phyloP scores from a whole-genome alignment of 1,140 invertebrate species.

The Araneus ventricosus region DNA sequence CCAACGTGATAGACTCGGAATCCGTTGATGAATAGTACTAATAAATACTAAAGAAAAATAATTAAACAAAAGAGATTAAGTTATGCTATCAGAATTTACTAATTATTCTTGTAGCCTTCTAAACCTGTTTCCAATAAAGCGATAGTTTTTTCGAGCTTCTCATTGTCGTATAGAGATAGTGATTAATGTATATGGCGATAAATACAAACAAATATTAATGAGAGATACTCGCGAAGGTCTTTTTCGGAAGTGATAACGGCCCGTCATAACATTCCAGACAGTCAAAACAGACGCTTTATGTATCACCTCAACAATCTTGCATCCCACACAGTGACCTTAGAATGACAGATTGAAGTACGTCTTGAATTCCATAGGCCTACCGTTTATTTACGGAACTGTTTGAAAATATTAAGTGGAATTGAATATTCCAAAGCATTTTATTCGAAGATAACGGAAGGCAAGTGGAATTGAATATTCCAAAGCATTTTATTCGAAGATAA shows the following conservation, averaged over 20 bases:
- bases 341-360: background rate
- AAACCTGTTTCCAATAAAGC: too few species aligned
- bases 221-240: background rate
- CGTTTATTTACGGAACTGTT: background rate
- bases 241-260: too few species aligned
- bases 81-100: too few species aligned
- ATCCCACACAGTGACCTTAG: background rate
- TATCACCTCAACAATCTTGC: background rate
- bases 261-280: background rate
- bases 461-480: background rate
- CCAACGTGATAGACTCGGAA: too few species aligned
- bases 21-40: too few species aligned
- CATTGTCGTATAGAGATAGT: background rate
- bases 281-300: background rate
- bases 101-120: too few species aligned
- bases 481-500: background rate
- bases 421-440: background rate
- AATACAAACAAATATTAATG: background rate
- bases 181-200: background rate
- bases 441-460: background rate
- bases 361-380: background rate
- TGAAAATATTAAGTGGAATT: background rate
- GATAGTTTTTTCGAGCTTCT: too few species aligned
- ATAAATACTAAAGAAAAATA: too few species aligned
- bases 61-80: too few species aligned